Percentiles rank a stretch among this genome's conserved stretches.
Conservation (phyloP, 2,888 invertebrate genomes). For the Eristalinus aeneus region DNA sequence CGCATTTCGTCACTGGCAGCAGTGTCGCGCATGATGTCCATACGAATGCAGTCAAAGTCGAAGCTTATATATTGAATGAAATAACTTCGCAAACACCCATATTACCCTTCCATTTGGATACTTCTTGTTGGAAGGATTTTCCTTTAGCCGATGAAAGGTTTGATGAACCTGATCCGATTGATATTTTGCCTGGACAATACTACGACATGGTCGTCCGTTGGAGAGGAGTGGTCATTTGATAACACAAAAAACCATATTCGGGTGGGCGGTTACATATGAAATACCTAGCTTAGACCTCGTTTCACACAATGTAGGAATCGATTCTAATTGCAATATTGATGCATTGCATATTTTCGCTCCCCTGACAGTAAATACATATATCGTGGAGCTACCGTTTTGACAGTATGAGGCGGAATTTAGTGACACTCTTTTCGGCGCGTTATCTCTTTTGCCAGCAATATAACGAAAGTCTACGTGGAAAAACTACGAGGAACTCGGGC, state of each 20-base stretch:
- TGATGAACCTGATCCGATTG: conserved; percentile 43
- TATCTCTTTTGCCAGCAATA: background rate
- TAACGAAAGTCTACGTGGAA: background rate
- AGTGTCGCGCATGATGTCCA: background rate
- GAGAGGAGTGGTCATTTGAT: background rate
- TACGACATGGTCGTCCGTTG: background rate
- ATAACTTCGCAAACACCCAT: background rate
- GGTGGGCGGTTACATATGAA: conserved; percentile 49
- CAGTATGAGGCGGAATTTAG: background rate
- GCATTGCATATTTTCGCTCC: conserved; percentile 2
- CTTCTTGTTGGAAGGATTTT: background rate
- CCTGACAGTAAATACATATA: conserved; percentile 29
- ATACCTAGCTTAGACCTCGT: background rate
- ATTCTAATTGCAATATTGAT: conserved; percentile 20
- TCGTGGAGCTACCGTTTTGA: conserved; percentile 28
- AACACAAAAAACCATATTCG: conserved; percentile 43
- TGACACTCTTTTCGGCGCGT: no score
- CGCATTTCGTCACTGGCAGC: background rate
- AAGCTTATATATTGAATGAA: background rate
- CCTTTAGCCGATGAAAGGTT: conserved; percentile 49
- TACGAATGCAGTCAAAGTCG: background rate
- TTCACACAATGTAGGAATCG: background rate
- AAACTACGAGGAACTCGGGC: background rate
- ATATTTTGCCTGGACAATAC: conserved; percentile 9
- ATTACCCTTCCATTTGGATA: background rate